Conservation (phyloP, 2,113 vertebrate genomes). For the Tetrax tetrax region DNA sequence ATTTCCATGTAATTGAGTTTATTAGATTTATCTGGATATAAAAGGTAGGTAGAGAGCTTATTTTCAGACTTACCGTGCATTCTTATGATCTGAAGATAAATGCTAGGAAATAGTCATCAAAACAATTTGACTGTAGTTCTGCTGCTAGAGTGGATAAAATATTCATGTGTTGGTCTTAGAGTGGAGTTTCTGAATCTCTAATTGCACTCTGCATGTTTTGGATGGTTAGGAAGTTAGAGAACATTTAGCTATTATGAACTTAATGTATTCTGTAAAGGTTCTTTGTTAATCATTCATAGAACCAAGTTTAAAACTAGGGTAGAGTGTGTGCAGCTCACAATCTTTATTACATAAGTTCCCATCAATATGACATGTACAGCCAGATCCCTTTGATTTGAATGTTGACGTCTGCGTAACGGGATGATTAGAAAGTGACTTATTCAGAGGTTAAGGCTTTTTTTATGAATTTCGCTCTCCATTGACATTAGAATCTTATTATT, state of each 20-base stretch:
- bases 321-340: background rate
- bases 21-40: background rate
- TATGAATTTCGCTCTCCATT: constrained; percentile 20
- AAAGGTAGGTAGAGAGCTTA: background rate
- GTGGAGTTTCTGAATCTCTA: background rate
- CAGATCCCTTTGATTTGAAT: constrained; percentile 38
- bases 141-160: constrained; percentile 4
- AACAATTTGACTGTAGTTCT: background rate
- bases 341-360: constrained; percentile 46
- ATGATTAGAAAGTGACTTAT: constrained; percentile 64
- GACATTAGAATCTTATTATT: constrained; percentile 13
- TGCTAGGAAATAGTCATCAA: background rate
- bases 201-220: background rate
- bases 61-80: background rate
- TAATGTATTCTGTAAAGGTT: constrained; percentile 42
- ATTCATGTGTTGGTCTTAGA: background rate
- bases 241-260: constrained; percentile 11
- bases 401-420: constrained; percentile 4
- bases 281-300: constrained; percentile 63
- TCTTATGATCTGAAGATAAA: background rate
- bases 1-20: background rate
- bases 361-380: constrained; percentile 18
- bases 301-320: constrained; percentile 51
- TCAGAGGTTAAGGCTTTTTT: constrained; percentile 45
- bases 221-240: constrained; percentile 13